Percentiles rank a stretch among this genome's conserved stretches.
phyloP scores from a whole-genome alignment of 2,113 vertebrate genomes.

The Paramormyrops kingsleyae region DNA sequence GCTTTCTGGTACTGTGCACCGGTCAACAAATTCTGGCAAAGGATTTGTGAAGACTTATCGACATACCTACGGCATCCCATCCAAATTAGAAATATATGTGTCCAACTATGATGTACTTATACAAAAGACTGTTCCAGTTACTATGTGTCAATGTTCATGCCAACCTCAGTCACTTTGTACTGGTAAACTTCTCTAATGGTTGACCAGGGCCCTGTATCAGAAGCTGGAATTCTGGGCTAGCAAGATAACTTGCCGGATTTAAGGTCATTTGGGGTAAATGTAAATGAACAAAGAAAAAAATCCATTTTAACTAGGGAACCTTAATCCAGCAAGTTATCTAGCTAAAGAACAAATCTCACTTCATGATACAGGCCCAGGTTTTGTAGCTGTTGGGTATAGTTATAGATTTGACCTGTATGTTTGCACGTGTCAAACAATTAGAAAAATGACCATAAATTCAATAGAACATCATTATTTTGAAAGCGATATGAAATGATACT shows the following conservation, averaged over 20 bases:
- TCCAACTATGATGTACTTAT: not conserved
- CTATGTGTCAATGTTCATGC: not conserved
- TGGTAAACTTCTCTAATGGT: not conserved
- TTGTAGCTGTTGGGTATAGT: not conserved
- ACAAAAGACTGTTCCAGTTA: not conserved
- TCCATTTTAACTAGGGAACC: not conserved
- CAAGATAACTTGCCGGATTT: not conserved
- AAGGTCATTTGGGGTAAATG: not conserved
- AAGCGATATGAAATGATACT: conserved; percentile 7
- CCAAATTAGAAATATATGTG: not conserved
- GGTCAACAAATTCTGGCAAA: too few species aligned
- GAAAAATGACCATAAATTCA: not conserved
- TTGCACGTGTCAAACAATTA: not conserved
- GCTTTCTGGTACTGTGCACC: too few species aligned
- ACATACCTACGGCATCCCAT: too few species aligned
- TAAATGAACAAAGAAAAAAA: not conserved
- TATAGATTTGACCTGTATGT: not conserved
- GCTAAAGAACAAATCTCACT: not conserved
- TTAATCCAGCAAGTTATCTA: not conserved
- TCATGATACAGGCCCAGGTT: not conserved
- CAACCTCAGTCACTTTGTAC: not conserved
- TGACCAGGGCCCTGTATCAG: not conserved
- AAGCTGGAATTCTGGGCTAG: not conserved
- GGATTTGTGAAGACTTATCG: too few species aligned
- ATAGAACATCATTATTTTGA: not conserved